A percentile compares a stretch with the other conserved stretches of the same genome.
phyloP scores from a whole-genome alignment of 53 echinoderm and acorn worm genomes.

The Apostichopus leukothele region DNA sequence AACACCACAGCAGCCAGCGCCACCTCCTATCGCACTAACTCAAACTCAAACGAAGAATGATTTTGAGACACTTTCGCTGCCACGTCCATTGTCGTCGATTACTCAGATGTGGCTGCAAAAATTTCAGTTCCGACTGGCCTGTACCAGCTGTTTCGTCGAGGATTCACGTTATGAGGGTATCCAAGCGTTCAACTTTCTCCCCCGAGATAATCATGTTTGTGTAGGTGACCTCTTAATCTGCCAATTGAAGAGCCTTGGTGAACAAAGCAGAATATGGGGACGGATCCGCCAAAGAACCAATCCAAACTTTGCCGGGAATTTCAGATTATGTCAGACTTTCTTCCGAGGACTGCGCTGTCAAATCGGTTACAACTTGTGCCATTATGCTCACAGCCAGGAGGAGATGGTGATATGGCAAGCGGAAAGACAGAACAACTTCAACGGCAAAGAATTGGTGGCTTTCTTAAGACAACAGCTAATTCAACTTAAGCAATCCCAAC shows the following conservation, averaged over 20 bases:
- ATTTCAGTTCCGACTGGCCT: conserved; percentile 66
- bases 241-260: conserved; percentile 37
- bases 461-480: conserved; percentile 51
- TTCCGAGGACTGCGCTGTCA: conserved; percentile 53
- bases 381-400: conserved; percentile 80
- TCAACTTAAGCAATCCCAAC: neutral
- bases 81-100: neutral
- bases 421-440: conserved; percentile 64
- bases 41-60: neutral
- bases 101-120: conserved; percentile 47
- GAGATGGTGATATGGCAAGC: conserved; percentile 81
- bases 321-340: conserved; percentile 2
- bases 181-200: conserved; percentile 47
- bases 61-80: neutral
- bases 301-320: conserved; percentile 60
- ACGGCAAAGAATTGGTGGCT: conserved; percentile 59
- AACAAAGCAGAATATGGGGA: conserved; percentile 62
- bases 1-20: neutral
- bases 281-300: conserved; percentile 67
- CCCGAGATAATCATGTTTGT: conserved; percentile 55
- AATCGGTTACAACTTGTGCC: conserved; percentile 62
- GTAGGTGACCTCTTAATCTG: conserved; percentile 66
- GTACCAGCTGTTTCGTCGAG: conserved; percentile 59
- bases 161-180: conserved; percentile 56
- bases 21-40: neutral